These are phyloP conservation scores for Rhagophthalmus giganteus DNA, from an alignment of 2,888 invertebrate species.

Conservation along the genomic window DNA sequence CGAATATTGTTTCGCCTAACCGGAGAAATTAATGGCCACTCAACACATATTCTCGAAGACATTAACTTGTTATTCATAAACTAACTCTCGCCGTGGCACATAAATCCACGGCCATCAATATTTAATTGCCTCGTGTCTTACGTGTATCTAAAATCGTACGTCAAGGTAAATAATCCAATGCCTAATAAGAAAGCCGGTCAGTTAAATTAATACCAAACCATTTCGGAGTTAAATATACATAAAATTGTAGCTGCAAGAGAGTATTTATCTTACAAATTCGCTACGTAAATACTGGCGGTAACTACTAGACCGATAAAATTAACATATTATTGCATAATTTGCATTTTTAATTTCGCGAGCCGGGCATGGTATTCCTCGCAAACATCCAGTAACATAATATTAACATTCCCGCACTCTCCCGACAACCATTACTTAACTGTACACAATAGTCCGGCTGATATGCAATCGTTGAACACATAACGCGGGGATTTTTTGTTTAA, in stretches of 20 bases:
- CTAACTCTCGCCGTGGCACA: conserved; percentile 2
- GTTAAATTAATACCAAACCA: conserved; percentile 2
- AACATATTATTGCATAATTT: conserved; percentile 40
- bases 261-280: conserved; percentile 19
- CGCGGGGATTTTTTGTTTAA: conserved; percentile 36
- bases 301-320: conserved; percentile 34
- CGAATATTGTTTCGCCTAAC: neutral
- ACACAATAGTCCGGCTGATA: conserved; percentile 42
- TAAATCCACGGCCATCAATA: conserved; percentile 1
- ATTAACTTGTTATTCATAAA: conserved; percentile 10
- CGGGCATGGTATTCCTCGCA: conserved; percentile 33
- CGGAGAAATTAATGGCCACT: conserved; percentile 14
- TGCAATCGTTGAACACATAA: conserved; percentile 40
- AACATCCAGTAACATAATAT: conserved; percentile 37
- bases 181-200: neutral
- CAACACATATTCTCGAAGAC: conserved; percentile 4
- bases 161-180: neutral
- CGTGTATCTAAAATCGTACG: neutral
- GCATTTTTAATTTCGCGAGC: conserved; percentile 37
- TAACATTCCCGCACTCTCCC: conserved; percentile 40
- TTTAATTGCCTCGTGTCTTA: neutral
- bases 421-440: conserved; percentile 40
- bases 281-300: conserved; percentile 18
- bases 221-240: conserved; percentile 4
- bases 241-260: conserved; percentile 2